These are phyloP conservation scores for Aethes cnicana DNA, from an alignment of 2,888 invertebrate species.

Conservation along the genomic window DNA sequence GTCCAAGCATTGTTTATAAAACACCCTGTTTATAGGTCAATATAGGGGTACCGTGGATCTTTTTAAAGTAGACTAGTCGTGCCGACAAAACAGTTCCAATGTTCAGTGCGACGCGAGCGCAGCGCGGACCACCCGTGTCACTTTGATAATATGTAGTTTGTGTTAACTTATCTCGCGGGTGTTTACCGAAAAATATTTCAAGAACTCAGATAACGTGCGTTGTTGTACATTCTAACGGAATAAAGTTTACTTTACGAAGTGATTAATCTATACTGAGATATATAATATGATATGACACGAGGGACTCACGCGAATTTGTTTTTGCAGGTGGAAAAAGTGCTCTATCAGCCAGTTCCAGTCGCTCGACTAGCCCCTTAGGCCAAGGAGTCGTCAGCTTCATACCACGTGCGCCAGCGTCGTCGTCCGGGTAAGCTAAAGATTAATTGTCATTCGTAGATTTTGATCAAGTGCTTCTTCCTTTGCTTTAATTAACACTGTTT, in stretches of 20 bases:
- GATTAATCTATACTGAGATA: neutral
- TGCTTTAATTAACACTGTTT: slow-evolving; percentile 36
- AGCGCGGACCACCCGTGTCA: slow-evolving; percentile 64
- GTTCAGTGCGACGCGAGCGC: slow-evolving; percentile 57
- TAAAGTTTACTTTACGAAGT: neutral
- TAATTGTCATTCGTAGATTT: neutral
- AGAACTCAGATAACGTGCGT: slow-evolving; percentile 44
- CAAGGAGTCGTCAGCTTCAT: slow-evolving; percentile 75
- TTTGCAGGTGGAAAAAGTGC: slow-evolving; percentile 72
- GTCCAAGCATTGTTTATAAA: slow-evolving; percentile 48
- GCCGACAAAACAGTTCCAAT: slow-evolving; percentile 16
- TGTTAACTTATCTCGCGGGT: slow-evolving; percentile 50
- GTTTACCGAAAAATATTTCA: slow-evolving; percentile 51
- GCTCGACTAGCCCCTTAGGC: slow-evolving; percentile 81
- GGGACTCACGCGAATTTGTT: slow-evolving; percentile 42
- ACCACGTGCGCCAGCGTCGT: slow-evolving; percentile 79
- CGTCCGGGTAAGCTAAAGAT: slow-evolving; percentile 74
- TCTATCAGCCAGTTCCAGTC: slow-evolving; percentile 82
- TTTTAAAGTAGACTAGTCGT: slow-evolving; percentile 45
- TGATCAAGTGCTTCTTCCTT: neutral
- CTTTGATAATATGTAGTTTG: slow-evolving; percentile 47
- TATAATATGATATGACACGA: too few relatives aligned
- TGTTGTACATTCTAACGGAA: neutral
- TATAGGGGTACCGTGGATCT: slow-evolving; percentile 42
- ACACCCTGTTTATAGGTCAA: slow-evolving; percentile 35